Conservation (phyloP, 1,140 invertebrate genomes). For the Drosophila nannoptera region DNA sequence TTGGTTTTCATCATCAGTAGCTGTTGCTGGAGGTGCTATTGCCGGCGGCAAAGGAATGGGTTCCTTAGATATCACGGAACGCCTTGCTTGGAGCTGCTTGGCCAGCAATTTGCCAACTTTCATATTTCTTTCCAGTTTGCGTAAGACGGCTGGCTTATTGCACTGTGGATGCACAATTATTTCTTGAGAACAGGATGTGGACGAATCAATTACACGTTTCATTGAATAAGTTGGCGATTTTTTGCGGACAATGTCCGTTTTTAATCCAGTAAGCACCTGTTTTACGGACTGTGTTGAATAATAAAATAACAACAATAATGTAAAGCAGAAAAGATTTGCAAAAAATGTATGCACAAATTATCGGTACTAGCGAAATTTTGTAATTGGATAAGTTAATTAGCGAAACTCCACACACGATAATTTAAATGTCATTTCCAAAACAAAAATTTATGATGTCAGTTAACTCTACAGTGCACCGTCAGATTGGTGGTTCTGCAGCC, state of each 20-base stretch:
- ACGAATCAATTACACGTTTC: slow-evolving; percentile 7
- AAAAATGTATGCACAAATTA: slow-evolving; percentile 10
- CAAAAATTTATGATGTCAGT: slow-evolving; percentile 23
- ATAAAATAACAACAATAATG: slow-evolving; percentile 1
- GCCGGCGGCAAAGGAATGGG: slow-evolving; percentile 56
- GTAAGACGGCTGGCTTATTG: slow-evolving; percentile 49
- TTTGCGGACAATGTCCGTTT: slow-evolving; percentile 11
- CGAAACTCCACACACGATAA: slow-evolving; percentile 33
- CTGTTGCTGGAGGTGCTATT: neutral
- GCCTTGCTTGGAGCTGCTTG: slow-evolving; percentile 35
- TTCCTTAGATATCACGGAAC: slow-evolving; percentile 40
- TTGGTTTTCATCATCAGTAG: slow-evolving; percentile 51
- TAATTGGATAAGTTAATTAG: slow-evolving; percentile 19
- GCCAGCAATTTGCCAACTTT: slow-evolving; percentile 46
- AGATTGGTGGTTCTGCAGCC: slow-evolving; percentile 1
- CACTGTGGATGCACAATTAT: slow-evolving; percentile 53
- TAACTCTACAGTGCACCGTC: slow-evolving; percentile 7
- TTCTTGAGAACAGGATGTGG: slow-evolving; percentile 8
- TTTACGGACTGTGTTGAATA: slow-evolving; percentile 20
- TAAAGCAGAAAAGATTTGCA: slow-evolving; percentile 7
- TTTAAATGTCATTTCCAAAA: slow-evolving; percentile 44
- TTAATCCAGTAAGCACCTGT: slow-evolving; percentile 21
- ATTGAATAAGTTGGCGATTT: slow-evolving; percentile 23
- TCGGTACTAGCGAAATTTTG: slow-evolving; percentile 11
- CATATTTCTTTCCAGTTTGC: slow-evolving; percentile 42